These are phyloP conservation scores for Pipa parva DNA, from an alignment of 2,113 vertebrate species.

Conservation along the genomic window DNA sequence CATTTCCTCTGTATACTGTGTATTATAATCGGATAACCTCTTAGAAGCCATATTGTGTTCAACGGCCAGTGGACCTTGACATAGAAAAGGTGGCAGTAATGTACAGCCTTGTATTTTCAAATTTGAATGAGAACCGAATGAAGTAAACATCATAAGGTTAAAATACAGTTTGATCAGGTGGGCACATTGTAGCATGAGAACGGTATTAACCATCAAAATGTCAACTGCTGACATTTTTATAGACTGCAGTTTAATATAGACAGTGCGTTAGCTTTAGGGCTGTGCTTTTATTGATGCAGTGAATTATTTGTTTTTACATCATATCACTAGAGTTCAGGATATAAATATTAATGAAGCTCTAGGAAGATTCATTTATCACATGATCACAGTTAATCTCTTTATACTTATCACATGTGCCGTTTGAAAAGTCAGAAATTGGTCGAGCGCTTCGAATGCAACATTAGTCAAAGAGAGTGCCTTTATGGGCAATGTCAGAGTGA, in stretches of 20 bases:
- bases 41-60: too few relatives aligned
- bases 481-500: conserved; percentile 13
- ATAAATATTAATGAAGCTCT: conserved; percentile 46
- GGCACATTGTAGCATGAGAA: not conserved
- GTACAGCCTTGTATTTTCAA: too few relatives aligned
- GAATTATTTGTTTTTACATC: conserved; percentile 28
- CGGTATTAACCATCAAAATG: conserved; percentile 18
- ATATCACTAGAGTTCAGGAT: conserved; percentile 30
- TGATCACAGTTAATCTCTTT: conserved; percentile 40
- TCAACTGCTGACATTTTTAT: conserved; percentile 35
- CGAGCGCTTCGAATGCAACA: conserved; percentile 40
- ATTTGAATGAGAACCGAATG: not conserved
- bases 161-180: not conserved
- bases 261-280: conserved; percentile 29
- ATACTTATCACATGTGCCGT: conserved; percentile 31
- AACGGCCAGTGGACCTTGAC: too few relatives aligned
- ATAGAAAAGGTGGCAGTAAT: too few relatives aligned
- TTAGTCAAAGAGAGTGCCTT: conserved; percentile 44
- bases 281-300: not conserved
- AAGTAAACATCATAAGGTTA: not conserved
- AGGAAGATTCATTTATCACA: conserved; percentile 45
- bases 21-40: too few relatives aligned
- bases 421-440: conserved; percentile 34
- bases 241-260: conserved; percentile 41
- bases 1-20: too few relatives aligned